Percentiles rank a stretch among this genome's conserved stretches.
Evolutionary conservation across 37 sponge, comb jelly and placozoan species (phyloP).

Genomic region (Hormiphora californensis): DNA sequence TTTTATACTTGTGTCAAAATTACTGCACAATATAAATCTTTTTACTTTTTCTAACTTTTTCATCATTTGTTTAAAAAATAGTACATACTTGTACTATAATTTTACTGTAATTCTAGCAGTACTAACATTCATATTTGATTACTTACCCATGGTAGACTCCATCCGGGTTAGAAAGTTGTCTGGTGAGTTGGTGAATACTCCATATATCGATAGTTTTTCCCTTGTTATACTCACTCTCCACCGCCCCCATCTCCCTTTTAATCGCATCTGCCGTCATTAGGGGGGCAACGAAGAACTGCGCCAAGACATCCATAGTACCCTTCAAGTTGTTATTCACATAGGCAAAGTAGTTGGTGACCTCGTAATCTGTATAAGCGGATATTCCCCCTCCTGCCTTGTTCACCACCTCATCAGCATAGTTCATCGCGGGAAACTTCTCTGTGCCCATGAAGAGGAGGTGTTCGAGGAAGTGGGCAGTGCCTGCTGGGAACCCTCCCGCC

Average conservation of each 20-base stretch:
- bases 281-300: slow-evolving; percentile 84
- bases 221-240: slow-evolving; percentile 79
- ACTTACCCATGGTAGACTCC: too few species aligned
- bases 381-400: background rate
- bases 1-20: too few species aligned
- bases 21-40: too few species aligned
- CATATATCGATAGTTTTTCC: slow-evolving; percentile 61
- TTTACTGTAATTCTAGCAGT: background rate
- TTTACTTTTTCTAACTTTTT: too few species aligned
- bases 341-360: background rate
- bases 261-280: slow-evolving; percentile 61
- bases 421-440: background rate
- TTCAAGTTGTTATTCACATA: background rate
- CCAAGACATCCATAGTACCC: slow-evolving; percentile 52
- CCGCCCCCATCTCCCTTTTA: slow-evolving; percentile 73
- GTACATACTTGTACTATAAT: too few species aligned
- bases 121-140: too few species aligned
- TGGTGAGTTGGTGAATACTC: slow-evolving; percentile 66
- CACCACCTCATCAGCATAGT: background rate
- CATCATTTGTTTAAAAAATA: too few species aligned
- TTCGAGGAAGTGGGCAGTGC: background rate
- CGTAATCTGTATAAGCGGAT: background rate
- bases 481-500: background rate
- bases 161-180: too few species aligned
- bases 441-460: slow-evolving; percentile 43